Evolutionary conservation across 1,140 invertebrate genomes (phyloP), one percentile per base, ranked within the genome.

Genomic region (Hycleus cichorii): DNA sequence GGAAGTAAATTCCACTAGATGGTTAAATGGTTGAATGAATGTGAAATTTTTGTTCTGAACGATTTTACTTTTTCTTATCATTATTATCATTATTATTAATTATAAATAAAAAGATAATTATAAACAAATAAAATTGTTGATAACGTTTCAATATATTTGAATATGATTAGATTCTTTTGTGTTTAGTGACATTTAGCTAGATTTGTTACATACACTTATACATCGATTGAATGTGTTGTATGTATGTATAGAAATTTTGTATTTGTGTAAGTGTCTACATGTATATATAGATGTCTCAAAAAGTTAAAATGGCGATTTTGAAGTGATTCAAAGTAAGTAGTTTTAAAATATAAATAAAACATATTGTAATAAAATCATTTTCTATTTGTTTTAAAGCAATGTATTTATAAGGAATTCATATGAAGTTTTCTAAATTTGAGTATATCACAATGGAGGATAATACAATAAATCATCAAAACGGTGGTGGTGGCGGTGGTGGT

Each of bases 381-480:
- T 32, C 7, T 32, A 5, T 5, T 32, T 32, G 32, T 5, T 32
- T 32, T 32, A 5, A 32, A 32, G 32, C 32, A 32, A 32, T 32
- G 11, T n/a, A 8, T 42, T 42, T 42, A 42, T 10, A 2, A 42
- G 40, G 9, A 10, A 42, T n/a, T 6, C 9, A 63, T 64, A 63
- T 64, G 62, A 68, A 61, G 62, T 62, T 56, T 50, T 58, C 60
- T 52, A 50, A 40, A 61, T 60, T 63, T 52, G 49, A 48, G 39
- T 46, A 44, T 54, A 54, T 44, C 53, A 78, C 80, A 78, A 83
- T 84, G 82, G 83, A 84, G 78, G 81, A 83, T 75, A 82, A 75
- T 76, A 80, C 79, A 73, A 76, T 82, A 72, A 85, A 85, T 80
- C 83, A 86, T 79, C 84, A 87, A 78, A 86, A 86, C 78, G 78